Percentiles rank a stretch among this genome's conserved stretches.
phyloP scores from a whole-genome alignment of 2,888 invertebrate genomes.

The Coenonympha arcania region DNA sequence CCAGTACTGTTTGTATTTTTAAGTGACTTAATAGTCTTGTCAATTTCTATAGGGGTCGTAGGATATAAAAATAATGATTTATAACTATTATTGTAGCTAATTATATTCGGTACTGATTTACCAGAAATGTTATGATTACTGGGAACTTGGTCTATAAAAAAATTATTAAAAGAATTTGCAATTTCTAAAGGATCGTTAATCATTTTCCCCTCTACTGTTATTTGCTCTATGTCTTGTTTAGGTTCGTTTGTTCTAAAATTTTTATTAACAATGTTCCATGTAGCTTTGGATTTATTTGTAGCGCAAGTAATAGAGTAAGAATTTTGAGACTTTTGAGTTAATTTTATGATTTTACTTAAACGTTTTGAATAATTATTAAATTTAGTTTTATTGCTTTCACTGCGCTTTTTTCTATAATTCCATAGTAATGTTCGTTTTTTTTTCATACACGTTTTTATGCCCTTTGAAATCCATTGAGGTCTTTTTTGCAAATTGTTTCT shows the following conservation, averaged over 20 bases:
- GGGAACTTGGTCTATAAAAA: background rate
- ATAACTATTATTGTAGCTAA: too few relatives aligned
- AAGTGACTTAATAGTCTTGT: conserved; percentile 3
- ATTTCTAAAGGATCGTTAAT: too few relatives aligned
- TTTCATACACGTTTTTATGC: background rate
- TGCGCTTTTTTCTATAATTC: background rate
- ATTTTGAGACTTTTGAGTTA: background rate
- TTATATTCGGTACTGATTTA: too few relatives aligned
- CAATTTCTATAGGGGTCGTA: background rate
- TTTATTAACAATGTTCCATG: background rate
- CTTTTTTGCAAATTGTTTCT: background rate
- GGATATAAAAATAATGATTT: too few relatives aligned
- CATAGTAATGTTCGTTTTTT: background rate
- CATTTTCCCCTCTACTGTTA: too few relatives aligned
- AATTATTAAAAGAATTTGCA: too few relatives aligned
- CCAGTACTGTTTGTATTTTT: background rate
- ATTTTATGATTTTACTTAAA: conserved; percentile 4
- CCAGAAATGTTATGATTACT: background rate
- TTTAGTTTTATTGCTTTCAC: background rate
- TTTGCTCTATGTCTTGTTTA: background rate
- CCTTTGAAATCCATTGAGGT: background rate
- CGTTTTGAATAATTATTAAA: conserved; percentile 11
- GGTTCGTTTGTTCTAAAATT: too few relatives aligned
- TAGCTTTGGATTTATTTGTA: background rate
- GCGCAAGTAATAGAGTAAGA: background rate